Evolutionary conservation across 1,140 invertebrate species (phyloP), one percentile per base, ranked within the genome.

Genomic region (Drosophila malerkotliana): DNA sequence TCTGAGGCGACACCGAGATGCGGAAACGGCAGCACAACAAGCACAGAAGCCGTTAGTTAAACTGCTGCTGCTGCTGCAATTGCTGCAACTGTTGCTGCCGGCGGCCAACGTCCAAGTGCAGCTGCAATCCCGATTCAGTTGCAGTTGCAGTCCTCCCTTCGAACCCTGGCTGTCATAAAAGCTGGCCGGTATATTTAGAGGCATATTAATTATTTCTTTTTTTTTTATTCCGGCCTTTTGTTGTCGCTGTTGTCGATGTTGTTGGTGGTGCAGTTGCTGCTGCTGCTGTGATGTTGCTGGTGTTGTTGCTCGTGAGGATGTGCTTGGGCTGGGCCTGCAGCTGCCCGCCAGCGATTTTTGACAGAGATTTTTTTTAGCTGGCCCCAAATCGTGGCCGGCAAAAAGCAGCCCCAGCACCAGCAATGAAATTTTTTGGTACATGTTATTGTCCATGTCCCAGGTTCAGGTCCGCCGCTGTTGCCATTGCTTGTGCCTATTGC

Each of bases 1-100:
- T 85, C 82, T 85, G 82, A 87, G 83, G 82, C 82, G 82, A 85
- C 82, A 85, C 82, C 74, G 82, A 87, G 82, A 87, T 85, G 82
- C 82, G 82, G 82, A 85, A 85, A 85, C 82, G 82, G 82, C 82
- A 87, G 82, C 82, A 81, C 82, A 85, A 85, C 82, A 87, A 85
- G 83, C 82, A 85, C 82, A 85, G 82, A 85, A 85, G 82, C 82
- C 82, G 82, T 85, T 85, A 85, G 82, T 85, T 85, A 85, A 85
- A 87, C 82, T 82, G 82, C 73, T 75, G 72, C 48, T 58, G 77
- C 32, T 67, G 79, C 62, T 51, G 49, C 45, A 18, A 21, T 21
- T 37, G 34, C 62, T 73, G 74, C 59, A 21, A 21, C 44, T 47
- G 44, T 47, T 54, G 63, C 60, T 59, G 79, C 74, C 63, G 55